These are phyloP conservation scores for Cynodonichthys magdalenae DNA, from an alignment of 2,797 vertebrate species.

Conservation along the genomic window DNA sequence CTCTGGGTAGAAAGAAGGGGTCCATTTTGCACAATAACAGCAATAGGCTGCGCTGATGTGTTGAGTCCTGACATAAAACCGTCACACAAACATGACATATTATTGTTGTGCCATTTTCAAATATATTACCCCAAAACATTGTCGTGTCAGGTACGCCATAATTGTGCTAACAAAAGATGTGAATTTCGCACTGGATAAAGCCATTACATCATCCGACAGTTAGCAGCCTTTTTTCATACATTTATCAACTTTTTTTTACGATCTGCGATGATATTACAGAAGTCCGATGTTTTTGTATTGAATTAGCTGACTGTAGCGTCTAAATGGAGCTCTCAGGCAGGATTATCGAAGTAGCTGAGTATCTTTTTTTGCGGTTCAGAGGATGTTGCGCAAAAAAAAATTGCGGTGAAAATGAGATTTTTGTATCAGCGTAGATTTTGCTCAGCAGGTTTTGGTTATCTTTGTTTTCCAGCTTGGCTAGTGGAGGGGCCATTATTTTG, in stretches of 20 bases:
- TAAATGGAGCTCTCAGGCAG: not conserved
- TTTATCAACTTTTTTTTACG: slow-evolving; percentile 21
- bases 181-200: slow-evolving; percentile 47
- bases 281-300: not conserved
- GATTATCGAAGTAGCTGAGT: slow-evolving; percentile 29
- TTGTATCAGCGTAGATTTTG: slow-evolving; percentile 19
- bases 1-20: slow-evolving; percentile 78
- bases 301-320: not conserved
- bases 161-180: slow-evolving; percentile 14
- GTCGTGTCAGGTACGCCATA: not conserved
- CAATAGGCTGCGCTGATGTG: slow-evolving; percentile 58
- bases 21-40: slow-evolving; percentile 86
- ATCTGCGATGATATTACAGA: slow-evolving; percentile 1
- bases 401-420: slow-evolving; percentile 48
- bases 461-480: slow-evolving; percentile 27
- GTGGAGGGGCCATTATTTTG: slow-evolving; percentile 9
- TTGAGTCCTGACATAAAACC: slow-evolving; percentile 35
- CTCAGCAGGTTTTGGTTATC: slow-evolving; percentile 13
- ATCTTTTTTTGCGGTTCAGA: slow-evolving; percentile 16
- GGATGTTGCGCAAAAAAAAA: slow-evolving; percentile 41
- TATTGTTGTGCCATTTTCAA: not conserved
- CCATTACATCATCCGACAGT: slow-evolving; percentile 68
- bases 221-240: slow-evolving; percentile 30
- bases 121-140: not conserved
- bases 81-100: not conserved